Evolutionary conservation across 2,888 invertebrate species (phyloP).

Genomic region (Polyommatus icarus): DNA sequence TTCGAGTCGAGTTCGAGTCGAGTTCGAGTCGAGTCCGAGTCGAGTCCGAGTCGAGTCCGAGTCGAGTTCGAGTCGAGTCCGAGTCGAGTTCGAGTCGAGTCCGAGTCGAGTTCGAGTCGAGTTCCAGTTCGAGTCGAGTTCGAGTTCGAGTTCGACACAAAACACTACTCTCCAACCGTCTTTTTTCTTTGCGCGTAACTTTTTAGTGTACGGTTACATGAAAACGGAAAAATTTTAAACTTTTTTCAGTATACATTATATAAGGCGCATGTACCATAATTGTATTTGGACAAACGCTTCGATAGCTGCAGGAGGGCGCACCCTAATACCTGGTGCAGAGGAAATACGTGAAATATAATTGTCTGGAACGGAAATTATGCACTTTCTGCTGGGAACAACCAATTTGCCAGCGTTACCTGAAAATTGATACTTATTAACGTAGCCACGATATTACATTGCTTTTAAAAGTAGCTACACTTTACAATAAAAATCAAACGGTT

Average conservation of each 20-base stretch:
- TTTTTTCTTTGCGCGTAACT: too few species aligned
- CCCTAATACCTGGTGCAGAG: constrained; percentile 44
- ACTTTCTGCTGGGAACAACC: constrained; percentile 42
- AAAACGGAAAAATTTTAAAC: neutral
- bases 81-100: too few species aligned
- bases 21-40: too few species aligned
- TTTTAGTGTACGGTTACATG: neutral
- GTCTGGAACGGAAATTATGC: constrained; percentile 46
- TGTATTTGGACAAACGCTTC: constrained; percentile 29
- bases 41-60: too few species aligned
- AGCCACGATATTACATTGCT: neutral
- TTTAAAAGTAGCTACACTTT: neutral
- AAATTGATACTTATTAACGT: constrained; percentile 20
- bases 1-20: too few species aligned
- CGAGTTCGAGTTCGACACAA: too few species aligned
- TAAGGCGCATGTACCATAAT: neutral
- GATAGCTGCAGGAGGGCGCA: constrained; percentile 31
- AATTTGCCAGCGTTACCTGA: constrained; percentile 36
- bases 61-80: too few species aligned
- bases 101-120: too few species aligned
- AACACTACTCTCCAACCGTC: too few species aligned
- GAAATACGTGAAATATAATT: constrained; percentile 46
- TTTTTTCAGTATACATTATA: neutral
- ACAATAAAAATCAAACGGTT: neutral
- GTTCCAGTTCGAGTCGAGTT: too few species aligned